Base-by-base conservation (phyloP, 2,113 vertebrate species). In the Anguilla rostrata region DNA sequence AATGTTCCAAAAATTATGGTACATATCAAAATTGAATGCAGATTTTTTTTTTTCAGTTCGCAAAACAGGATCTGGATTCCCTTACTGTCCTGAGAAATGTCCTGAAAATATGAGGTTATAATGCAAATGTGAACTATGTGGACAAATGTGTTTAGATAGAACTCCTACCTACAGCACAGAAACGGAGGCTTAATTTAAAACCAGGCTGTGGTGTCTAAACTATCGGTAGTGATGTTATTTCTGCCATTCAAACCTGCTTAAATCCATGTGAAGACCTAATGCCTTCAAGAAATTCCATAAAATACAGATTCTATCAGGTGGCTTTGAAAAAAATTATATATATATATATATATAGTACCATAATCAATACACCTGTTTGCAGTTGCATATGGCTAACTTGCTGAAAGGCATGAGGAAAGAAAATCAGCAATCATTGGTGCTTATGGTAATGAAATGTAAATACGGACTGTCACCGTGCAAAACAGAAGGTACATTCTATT, bases 61-160 rank as follows among this genome's bases (percentile, higher is more conserved):
- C 14, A 39, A 34, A 29, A 75, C 29, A 22, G 56, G 43, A 81
- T 39, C 81, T 83, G 66, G 82, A 78, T 20, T 20, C 63, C 66
- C 14, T 83, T 49, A 53, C 34, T n/a, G n/a, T 41, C 82, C 82
- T 71, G 34, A 86, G 34, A 86, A 83, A 5, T 78, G 71, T 26
- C 7, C 1, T 22, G 15, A 43, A 56, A 56, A 60, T 57, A 71
- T 22, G 29, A 22, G 2, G 8, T 84, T 0, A 34, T 56, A 12
- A 39, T 40, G 57, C n/a, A 20, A 84, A 63, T 40, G 22, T 63
- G 29, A 39, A 39, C 34, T 9, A 83, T 83, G 34, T 12, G 7
- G 39, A 63, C 40, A 39, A 53, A 75, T 1, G 43, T 14, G 16
- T 83, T 83, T 34, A 78, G 14, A 60, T n/a, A 20, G 56, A 18